Percentiles rank a stretch among this genome's conserved stretches.
Evolutionary conservation across 2,113 vertebrate genomes (phyloP).

Genomic region (Paratilapia polleni): DNA sequence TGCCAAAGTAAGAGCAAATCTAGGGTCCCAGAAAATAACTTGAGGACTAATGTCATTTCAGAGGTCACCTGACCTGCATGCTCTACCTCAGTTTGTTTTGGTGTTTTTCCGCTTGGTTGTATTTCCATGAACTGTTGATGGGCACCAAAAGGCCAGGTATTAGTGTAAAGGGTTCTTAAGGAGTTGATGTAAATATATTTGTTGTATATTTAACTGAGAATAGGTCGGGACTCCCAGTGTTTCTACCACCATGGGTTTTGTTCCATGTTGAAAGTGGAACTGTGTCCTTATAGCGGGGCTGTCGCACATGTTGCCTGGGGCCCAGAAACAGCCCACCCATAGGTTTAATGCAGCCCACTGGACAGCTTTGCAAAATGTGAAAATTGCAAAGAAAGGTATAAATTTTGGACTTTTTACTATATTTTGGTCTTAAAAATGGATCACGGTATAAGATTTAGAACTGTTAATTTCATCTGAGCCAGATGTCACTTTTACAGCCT

Average conservation of each 20-base stretch:
- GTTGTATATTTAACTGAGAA: constrained; percentile 27
- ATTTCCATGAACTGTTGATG: constrained; percentile 64
- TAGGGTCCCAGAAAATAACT: not conserved
- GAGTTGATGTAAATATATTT: constrained; percentile 42
- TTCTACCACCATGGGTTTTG: constrained; percentile 28
- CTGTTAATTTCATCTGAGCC: no score
- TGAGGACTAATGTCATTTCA: not conserved
- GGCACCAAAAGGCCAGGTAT: constrained; percentile 27
- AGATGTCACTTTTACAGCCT: no score
- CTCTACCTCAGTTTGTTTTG: constrained; percentile 52
- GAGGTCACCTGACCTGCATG: constrained; percentile 64
- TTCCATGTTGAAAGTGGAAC: not conserved
- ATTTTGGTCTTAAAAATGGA: not conserved
- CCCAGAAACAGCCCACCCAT: not conserved
- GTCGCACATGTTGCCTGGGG: not conserved
- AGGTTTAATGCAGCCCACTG: not conserved
- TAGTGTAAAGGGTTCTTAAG: not conserved
- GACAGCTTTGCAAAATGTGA: not conserved
- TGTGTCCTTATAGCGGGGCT: not conserved
- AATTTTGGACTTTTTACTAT: not conserved
- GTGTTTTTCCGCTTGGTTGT: constrained; percentile 30
- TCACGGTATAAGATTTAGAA: not conserved
- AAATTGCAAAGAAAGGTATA: not conserved
- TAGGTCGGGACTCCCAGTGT: constrained; percentile 22
- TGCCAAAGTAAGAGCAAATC: not conserved